Conservation (phyloP, 1,140 invertebrate species). For the Drosophila rhopaloa region DNA sequence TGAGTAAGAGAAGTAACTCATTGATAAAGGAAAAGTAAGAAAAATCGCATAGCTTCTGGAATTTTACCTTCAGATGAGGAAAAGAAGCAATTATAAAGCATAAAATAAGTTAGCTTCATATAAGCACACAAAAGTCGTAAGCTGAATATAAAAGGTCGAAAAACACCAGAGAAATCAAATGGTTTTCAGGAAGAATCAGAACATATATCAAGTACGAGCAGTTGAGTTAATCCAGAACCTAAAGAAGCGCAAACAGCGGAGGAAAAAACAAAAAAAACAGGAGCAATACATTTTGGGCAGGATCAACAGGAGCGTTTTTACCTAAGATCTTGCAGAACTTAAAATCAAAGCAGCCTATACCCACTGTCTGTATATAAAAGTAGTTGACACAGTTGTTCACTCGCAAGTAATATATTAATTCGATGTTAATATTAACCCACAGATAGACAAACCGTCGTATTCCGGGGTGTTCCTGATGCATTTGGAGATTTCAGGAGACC, state of each 20-base stretch:
- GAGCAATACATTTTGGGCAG: too few relatives aligned
- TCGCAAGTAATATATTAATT: slow-evolving; percentile 26
- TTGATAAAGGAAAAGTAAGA: background rate
- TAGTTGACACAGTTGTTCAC: slow-evolving; percentile 37
- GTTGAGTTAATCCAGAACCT: too few relatives aligned
- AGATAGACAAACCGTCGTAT: slow-evolving; percentile 2
- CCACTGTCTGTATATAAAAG: slow-evolving; percentile 19
- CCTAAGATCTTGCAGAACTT: slow-evolving; percentile 17
- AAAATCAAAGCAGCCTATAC: slow-evolving; percentile 17
- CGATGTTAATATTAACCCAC: slow-evolving; percentile 30
- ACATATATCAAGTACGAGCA: background rate
- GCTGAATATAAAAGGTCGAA: slow-evolving; percentile 1
- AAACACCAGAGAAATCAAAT: slow-evolving; percentile 6
- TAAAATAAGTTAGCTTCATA: background rate
- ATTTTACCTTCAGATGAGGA: background rate
- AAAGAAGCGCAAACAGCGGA: too few relatives aligned
- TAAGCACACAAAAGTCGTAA: background rate
- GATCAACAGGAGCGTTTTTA: slow-evolving; percentile 1
- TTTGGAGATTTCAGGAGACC: background rate
- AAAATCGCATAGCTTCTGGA: background rate
- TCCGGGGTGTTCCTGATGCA: background rate
- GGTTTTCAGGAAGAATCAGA: slow-evolving; percentile 7
- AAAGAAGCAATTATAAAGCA: background rate
- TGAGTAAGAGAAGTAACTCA: background rate
- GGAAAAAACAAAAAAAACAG: too few relatives aligned